Percentiles rank a stretch among this genome's conserved stretches.
Evolutionary conservation across 2,888 invertebrate species (phyloP).

Genomic region (Pachymerium ferrugineum): DNA sequence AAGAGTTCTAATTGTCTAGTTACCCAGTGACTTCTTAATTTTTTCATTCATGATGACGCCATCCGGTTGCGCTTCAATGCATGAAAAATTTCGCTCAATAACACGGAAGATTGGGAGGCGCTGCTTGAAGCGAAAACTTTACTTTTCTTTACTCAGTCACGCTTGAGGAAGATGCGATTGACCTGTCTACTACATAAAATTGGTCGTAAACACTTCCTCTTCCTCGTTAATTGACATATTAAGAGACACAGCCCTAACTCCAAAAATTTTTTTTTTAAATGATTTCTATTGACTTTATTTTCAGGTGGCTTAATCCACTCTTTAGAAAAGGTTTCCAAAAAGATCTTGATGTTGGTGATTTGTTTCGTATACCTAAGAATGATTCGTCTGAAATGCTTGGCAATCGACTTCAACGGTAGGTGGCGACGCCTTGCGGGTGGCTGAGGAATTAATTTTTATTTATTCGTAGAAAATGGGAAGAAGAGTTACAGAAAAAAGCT

Average conservation of each 20-base stretch:
- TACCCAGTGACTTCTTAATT: neutral
- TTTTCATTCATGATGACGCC: neutral
- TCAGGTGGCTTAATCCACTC: constrained; percentile 69
- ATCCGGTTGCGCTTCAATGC: neutral
- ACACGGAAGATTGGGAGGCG: constrained; percentile 17
- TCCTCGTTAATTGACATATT: constrained; percentile 23
- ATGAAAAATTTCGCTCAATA: neutral
- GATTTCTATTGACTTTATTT: neutral
- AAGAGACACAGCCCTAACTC: neutral
- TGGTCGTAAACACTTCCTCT: neutral
- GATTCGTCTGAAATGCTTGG: constrained; percentile 67
- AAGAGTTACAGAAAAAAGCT: constrained; percentile 47
- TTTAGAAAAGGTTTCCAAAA: constrained; percentile 69
- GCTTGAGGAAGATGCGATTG: constrained; percentile 27
- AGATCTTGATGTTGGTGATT: constrained; percentile 65
- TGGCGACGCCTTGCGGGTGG: constrained; percentile 34
- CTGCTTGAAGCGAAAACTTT: constrained; percentile 21
- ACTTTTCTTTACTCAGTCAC: constrained; percentile 10
- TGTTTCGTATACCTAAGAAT: constrained; percentile 62
- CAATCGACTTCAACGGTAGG: constrained; percentile 61
- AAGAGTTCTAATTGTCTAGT: neutral
- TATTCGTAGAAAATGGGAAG: constrained; percentile 54
- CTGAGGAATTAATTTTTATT: neutral
- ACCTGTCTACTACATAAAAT: constrained; percentile 13
- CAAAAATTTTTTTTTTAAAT: neutral